A percentile compares a stretch with the other conserved stretches of the same genome.
Evolutionary conservation across 2,888 invertebrate genomes (phyloP).

Genomic region (Cosmopolites sordidus): DNA sequence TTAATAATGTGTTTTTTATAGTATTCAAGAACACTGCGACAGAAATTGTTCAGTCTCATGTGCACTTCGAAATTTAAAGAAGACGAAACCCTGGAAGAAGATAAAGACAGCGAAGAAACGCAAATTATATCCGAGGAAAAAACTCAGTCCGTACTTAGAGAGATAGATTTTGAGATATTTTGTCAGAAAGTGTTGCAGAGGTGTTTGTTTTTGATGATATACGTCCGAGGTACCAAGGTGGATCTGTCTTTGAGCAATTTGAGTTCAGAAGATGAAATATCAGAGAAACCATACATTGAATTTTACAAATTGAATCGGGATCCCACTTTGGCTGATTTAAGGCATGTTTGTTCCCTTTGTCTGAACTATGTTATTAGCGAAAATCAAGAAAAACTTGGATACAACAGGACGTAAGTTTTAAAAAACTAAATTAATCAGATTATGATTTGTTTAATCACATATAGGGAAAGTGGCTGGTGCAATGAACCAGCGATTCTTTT

Average conservation of each 20-base stretch:
- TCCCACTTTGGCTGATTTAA: slow-evolving; percentile 32
- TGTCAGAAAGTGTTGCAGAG: slow-evolving; percentile 50
- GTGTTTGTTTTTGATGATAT: slow-evolving; percentile 52
- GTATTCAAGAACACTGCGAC: slow-evolving; percentile 30
- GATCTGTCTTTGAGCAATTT: slow-evolving; percentile 10
- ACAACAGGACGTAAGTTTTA: neutral
- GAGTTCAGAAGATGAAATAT: slow-evolving; percentile 38
- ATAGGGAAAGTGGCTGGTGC: slow-evolving; percentile 42
- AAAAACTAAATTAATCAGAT: neutral
- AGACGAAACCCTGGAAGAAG: slow-evolving; percentile 28
- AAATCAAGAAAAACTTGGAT: slow-evolving; percentile 10
- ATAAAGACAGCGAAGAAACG: slow-evolving; percentile 24
- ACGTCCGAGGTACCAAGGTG: slow-evolving; percentile 46
- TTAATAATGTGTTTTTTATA: slow-evolving; percentile 5
- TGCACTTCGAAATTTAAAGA: slow-evolving; percentile 32
- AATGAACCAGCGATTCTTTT: slow-evolving; percentile 41
- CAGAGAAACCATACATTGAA: slow-evolving; percentile 42
- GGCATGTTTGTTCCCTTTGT: slow-evolving; percentile 38
- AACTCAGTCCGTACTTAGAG: slow-evolving; percentile 17
- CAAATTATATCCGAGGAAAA: slow-evolving; percentile 26
- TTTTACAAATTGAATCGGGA: slow-evolving; percentile 39
- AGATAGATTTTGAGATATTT: slow-evolving; percentile 37
- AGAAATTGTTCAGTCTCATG: slow-evolving; percentile 39
- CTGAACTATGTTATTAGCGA: slow-evolving; percentile 38
- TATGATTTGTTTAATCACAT: neutral